Conservation (phyloP, 2,888 invertebrate species). For the Metellina segmentata region DNA sequence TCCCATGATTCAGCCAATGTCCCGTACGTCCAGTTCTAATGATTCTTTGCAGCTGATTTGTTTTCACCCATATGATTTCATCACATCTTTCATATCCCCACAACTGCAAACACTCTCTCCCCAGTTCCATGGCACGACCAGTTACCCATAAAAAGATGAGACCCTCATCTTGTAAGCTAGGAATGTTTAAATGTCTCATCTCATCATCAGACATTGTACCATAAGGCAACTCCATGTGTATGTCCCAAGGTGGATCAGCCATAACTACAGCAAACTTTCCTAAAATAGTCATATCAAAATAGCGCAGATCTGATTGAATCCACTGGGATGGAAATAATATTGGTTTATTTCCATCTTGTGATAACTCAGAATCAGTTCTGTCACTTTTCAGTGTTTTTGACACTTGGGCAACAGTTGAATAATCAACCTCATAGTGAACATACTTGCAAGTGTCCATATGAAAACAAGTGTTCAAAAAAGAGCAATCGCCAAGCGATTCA, state of each 20-base stretch:
- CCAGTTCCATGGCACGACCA: constrained; percentile 97
- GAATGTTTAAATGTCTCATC: constrained; percentile 97
- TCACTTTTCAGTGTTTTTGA: constrained; percentile 63
- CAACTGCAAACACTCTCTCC: constrained; percentile 94
- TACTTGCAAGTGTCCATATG: constrained; percentile 99
- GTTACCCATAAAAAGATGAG: constrained; percentile 99
- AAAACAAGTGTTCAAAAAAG: constrained; percentile 98
- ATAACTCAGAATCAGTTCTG: constrained; percentile 57
- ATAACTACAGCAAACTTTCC: constrained; percentile 99
- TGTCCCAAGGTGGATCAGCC: constrained; percentile 99
- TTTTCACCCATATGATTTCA: constrained; percentile 99
- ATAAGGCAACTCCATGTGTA: constrained; percentile 99
- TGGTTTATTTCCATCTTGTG: constrained; percentile 64
- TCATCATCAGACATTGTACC: constrained; percentile 99
- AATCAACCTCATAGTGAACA: constrained; percentile 97
- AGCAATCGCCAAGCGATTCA: constrained; percentile 96
- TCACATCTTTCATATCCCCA: constrained; percentile 99
- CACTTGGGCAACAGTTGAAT: constrained; percentile 69
- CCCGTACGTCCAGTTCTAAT: constrained; percentile 98
- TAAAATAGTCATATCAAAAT: constrained; percentile 93
- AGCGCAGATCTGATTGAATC: constrained; percentile 97
- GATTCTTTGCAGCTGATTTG: constrained; percentile 97
- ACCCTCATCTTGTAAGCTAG: constrained; percentile 96
- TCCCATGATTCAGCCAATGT: constrained; percentile 99
- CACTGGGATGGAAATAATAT: constrained; percentile 93